Percentiles rank a stretch among this genome's conserved stretches.
Conservation (phyloP, 2,888 invertebrate genomes). For the Protophormia terraenovae region DNA sequence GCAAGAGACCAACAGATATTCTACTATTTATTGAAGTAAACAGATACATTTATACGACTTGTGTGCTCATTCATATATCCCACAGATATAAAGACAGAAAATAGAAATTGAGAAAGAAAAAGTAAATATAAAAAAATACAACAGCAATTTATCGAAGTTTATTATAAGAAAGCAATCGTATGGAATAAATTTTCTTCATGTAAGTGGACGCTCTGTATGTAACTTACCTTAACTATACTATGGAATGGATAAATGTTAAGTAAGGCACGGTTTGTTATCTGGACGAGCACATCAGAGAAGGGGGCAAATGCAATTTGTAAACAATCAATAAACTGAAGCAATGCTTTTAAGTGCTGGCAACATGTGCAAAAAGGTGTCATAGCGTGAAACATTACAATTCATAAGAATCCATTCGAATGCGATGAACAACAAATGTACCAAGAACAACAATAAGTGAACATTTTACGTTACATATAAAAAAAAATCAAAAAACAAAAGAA, state of each 20-base stretch:
- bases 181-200: slow-evolving; percentile 18
- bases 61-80: no score
- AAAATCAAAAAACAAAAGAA: not conserved
- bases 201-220: not conserved
- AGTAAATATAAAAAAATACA: not conserved
- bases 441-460: slow-evolving; percentile 33
- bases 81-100: not conserved
- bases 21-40: slow-evolving; percentile 30
- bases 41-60: slow-evolving; percentile 36
- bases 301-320: slow-evolving; percentile 54
- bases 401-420: slow-evolving; percentile 37
- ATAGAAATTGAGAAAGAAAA: slow-evolving; percentile 11
- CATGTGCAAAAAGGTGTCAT: slow-evolving; percentile 62
- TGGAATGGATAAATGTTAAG: slow-evolving; percentile 23
- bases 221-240: not conserved
- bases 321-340: slow-evolving; percentile 54
- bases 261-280: not conserved
- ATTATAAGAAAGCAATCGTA: slow-evolving; percentile 54
- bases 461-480: slow-evolving; percentile 2
- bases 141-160: slow-evolving; percentile 46
- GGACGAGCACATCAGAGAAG: not conserved
- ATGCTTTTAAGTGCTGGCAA: slow-evolving; percentile 58
- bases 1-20: slow-evolving; percentile 32
- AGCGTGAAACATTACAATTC: slow-evolving; percentile 64
- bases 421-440: slow-evolving; percentile 21